Percentiles rank a stretch among this genome's conserved stretches.
Conservation (phyloP, 2,888 invertebrate species). For the Ormyrus pomaceus region DNA sequence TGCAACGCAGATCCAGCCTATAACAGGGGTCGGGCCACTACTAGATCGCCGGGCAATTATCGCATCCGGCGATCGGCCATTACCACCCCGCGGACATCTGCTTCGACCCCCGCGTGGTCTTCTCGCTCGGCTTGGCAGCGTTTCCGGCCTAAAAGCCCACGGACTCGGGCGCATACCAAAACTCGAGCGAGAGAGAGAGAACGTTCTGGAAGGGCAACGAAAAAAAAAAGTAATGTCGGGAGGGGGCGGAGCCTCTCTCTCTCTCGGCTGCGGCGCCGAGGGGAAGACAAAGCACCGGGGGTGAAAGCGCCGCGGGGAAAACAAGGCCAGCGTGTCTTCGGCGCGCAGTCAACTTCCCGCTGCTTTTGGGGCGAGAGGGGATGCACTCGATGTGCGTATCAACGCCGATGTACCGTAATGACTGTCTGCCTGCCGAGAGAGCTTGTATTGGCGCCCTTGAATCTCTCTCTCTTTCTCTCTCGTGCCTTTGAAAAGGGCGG, state of each 20-base stretch:
- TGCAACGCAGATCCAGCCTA: constrained; percentile 28
- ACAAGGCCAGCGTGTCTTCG: constrained; percentile 43
- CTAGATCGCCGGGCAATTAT: constrained; percentile 46
- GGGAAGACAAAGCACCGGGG: background rate
- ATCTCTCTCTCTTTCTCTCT: too few relatives aligned
- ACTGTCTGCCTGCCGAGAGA: too few relatives aligned
- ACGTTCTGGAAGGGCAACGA: background rate
- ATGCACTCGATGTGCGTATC: constrained; percentile 24
- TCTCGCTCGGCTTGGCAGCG: background rate
- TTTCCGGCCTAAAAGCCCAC: constrained; percentile 41
- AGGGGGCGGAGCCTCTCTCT: too few relatives aligned
- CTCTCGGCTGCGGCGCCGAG: too few relatives aligned
- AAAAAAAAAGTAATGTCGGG: too few relatives aligned
- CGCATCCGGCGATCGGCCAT: constrained; percentile 55
- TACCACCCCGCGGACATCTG: constrained; percentile 50
- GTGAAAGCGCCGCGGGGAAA: constrained; percentile 24
- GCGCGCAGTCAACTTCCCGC: constrained; percentile 47
- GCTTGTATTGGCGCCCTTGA: too few relatives aligned
- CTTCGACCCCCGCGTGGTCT: constrained; percentile 34
- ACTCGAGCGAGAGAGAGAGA: constrained; percentile 17
- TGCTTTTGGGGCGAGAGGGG: constrained; percentile 24
- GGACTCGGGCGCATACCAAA: constrained; percentile 1
- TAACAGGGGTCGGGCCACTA: background rate
- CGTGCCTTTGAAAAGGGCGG: constrained; percentile 10
- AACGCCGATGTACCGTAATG: background rate